Percentiles rank a stretch among this genome's conserved stretches.
These are phyloP conservation scores for Porites lobata DNA, from an alignment of 92 coral and sea anemone genomes.

Conservation along the genomic window DNA sequence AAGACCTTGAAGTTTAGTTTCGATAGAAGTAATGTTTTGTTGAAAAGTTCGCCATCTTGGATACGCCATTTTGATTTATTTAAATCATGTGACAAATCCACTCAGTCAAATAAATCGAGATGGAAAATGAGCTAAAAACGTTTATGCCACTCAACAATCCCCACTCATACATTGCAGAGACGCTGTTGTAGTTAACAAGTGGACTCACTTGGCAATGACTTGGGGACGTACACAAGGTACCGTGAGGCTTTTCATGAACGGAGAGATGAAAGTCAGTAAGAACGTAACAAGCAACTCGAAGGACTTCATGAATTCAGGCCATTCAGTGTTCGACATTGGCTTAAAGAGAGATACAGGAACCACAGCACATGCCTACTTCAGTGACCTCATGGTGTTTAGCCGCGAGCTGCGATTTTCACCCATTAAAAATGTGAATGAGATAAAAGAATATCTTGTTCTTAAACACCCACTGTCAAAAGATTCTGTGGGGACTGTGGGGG, in stretches of 20 bases:
- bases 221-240: not conserved
- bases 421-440: not conserved
- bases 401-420: slow-evolving; percentile 7
- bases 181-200: not conserved
- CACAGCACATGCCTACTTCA: slow-evolving; percentile 17
- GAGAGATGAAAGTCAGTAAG: not conserved
- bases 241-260: slow-evolving; percentile 5
- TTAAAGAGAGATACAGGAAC: slow-evolving; percentile 31
- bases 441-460: not conserved
- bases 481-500: no score
- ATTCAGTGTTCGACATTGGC: slow-evolving; percentile 37
- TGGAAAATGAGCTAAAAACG: not conserved
- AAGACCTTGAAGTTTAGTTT: no score
- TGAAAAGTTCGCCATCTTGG: no score
- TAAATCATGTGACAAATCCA: no score
- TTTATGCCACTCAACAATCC: no score
- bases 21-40: no score
- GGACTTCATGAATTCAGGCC: slow-evolving; percentile 27
- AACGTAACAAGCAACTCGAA: not conserved
- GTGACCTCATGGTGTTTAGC: slow-evolving; percentile 23
- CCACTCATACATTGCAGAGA: not conserved
- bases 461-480: not conserved
- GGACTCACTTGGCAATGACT: slow-evolving; percentile 41
- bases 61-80: no score
- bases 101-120: no score